Evolutionary conservation across 1,140 invertebrate genomes (phyloP).

Genomic region (Drosophila athabasca): DNA sequence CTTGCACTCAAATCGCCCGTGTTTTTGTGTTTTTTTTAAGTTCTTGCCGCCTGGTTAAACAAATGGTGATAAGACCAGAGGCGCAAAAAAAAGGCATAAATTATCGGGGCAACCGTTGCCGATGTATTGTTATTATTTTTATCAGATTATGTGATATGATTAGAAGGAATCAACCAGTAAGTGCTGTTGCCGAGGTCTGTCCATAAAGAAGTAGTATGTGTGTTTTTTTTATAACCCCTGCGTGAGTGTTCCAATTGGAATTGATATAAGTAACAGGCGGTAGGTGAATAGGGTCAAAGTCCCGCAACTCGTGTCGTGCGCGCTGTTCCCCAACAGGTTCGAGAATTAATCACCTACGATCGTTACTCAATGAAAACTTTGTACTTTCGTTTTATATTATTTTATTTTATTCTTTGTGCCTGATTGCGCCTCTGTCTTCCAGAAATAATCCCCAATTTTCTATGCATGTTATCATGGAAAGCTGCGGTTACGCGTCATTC

Average conservation of each 20-base stretch:
- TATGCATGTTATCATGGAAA: no score
- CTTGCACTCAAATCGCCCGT: not conserved
- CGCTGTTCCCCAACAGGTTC: constrained; percentile 47
- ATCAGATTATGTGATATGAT: constrained; percentile 51
- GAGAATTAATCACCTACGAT: constrained; percentile 49
- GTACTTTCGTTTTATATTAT: constrained; percentile 35
- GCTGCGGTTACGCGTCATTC: not conserved
- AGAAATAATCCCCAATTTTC: constrained; percentile 28
- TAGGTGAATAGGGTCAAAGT: constrained; percentile 40
- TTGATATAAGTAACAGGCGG: constrained; percentile 40
- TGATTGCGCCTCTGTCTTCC: constrained; percentile 7
- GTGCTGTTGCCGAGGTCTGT: constrained; percentile 53
- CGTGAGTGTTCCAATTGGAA: constrained; percentile 42
- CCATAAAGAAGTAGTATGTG: constrained; percentile 40
- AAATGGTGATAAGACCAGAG: constrained; percentile 14
- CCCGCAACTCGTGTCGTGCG: constrained; percentile 27
- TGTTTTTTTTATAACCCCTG: constrained; percentile 36
- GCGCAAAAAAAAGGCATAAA: constrained; percentile 28
- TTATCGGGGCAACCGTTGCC: constrained; percentile 21
- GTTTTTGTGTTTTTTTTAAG: not conserved
- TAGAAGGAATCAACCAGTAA: constrained; percentile 29
- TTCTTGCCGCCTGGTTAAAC: constrained; percentile 12
- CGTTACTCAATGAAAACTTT: constrained; percentile 55
- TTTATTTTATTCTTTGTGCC: constrained; percentile 1
- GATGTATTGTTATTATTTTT: constrained; percentile 37